Base-by-base conservation (phyloP, 2,113 vertebrate genomes). In the Gnathonemus echidnorhynchus region DNA sequence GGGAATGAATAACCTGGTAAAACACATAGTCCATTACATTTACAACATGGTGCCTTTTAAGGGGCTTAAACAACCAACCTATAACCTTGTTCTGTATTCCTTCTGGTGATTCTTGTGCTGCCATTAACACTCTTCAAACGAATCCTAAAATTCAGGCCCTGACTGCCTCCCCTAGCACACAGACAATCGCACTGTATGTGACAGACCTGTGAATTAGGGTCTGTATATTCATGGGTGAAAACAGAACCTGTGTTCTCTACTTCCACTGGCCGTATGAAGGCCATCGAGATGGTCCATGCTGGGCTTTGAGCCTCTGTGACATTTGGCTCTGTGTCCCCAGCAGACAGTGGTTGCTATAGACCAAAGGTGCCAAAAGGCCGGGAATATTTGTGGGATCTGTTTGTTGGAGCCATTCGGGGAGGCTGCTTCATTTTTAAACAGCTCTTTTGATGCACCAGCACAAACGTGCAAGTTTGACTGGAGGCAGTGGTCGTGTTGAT, bases 221-320 rank as follows among this genome's bases (percentile, higher is more conserved):
- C 83, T 49, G 46, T 49, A 21, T 86, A 86, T 42, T 39, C 7
- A 24, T 0, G 17, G 86, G 52, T 87, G 45, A 53, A 87, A 53
- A 13, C 7, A 24, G 21, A 48, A 8, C 49, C 21, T n/a, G n/a
- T 87, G 49, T 6, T 27, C 15, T 53, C 48, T 17, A 52, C 1
- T 24, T 50, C 46, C 48, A 35, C 86, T 87, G 86, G 48, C 27
- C 3, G 15, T n/a, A 24, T 50, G 46, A 87, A 52, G 49, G n/a
- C 86, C 86, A 87, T 15, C 3, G 85, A n/a, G 86, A n/a, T 52
- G 85, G 46, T 50, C 83, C 86, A 87, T 17, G 49, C 86, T 53
- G 86, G 46, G 86, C 86, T 87, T 35, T 86, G 15, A 87, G 49
- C 86, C 49, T 31, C 24, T 52, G 49, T 87, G 86, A 87, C 86